Percentiles rank a stretch among this genome's conserved stretches.
phyloP scores from a whole-genome alignment of 2,113 vertebrate species.

The Dicrurus megarhynchus region DNA sequence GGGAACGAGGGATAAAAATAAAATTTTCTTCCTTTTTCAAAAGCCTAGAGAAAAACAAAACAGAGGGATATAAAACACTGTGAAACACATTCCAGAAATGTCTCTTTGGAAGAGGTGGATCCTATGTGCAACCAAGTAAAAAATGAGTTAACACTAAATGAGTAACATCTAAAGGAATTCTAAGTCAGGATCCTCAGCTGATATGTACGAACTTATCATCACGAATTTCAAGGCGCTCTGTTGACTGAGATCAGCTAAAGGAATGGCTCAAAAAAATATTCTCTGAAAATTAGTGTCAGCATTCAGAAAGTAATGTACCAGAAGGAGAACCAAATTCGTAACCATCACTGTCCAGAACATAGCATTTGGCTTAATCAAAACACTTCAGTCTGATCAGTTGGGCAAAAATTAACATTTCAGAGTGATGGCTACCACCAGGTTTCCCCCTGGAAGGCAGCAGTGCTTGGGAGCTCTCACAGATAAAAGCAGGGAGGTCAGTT shows the following conservation, averaged over 20 bases:
- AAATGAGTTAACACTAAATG: neutral
- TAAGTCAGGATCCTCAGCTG: neutral
- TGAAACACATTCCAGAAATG: neutral
- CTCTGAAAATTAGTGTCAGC: neutral
- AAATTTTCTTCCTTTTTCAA: conserved; percentile 93
- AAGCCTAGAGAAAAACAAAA: conserved; percentile 73
- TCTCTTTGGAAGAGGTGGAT: neutral
- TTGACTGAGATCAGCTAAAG: neutral
- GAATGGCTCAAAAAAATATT: neutral
- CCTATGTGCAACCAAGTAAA: neutral
- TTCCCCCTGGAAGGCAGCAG: neutral
- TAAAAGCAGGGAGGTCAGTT: neutral
- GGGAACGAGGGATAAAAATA: conserved; percentile 91
- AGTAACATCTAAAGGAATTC: neutral
- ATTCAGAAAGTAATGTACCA: neutral
- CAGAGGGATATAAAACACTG: neutral
- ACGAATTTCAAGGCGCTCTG: neutral
- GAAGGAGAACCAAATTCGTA: neutral
- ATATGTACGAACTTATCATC: neutral
- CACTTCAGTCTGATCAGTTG: neutral
- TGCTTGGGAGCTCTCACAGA: neutral
- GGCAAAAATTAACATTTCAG: neutral
- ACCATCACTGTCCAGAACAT: neutral
- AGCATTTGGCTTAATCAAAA: neutral
- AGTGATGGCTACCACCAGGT: neutral